phyloP scores from a whole-genome alignment of 1,140 invertebrate species.

The Drosophila novamexicana region DNA sequence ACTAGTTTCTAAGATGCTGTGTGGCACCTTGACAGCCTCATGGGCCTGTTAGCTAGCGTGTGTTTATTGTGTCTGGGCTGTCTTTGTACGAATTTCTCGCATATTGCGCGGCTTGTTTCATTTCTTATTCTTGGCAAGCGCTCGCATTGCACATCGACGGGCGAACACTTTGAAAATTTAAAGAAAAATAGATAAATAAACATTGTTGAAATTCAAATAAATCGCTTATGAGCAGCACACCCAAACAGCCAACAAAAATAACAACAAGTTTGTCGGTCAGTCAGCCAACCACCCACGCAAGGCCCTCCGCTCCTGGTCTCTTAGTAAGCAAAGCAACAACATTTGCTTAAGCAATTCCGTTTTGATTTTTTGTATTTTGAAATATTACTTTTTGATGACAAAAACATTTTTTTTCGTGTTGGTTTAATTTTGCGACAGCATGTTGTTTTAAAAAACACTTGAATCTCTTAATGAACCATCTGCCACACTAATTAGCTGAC shows the following conservation, averaged over 20 bases:
- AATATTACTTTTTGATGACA: slow-evolving; percentile 39
- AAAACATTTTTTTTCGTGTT: too few relatives aligned
- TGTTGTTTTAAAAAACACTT: slow-evolving; percentile 37
- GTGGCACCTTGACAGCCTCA: slow-evolving; percentile 28
- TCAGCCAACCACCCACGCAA: slow-evolving; percentile 49
- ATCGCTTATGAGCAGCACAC: slow-evolving; percentile 53
- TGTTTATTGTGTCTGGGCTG: slow-evolving; percentile 58
- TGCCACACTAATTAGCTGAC: slow-evolving; percentile 35
- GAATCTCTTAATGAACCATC: slow-evolving; percentile 29
- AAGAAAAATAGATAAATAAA: slow-evolving; percentile 79
- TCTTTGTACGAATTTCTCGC: slow-evolving; percentile 53
- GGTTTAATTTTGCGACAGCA: slow-evolving; percentile 22
- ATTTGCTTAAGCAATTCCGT: slow-evolving; percentile 52
- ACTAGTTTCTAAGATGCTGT: slow-evolving; percentile 14
- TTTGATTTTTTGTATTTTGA: slow-evolving; percentile 25
- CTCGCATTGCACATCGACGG: slow-evolving; percentile 17
- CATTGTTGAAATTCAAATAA: slow-evolving; percentile 68
- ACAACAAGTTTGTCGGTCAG: slow-evolving; percentile 42
- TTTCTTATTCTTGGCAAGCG: slow-evolving; percentile 68
- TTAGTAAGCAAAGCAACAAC: slow-evolving; percentile 42
- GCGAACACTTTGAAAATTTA: slow-evolving; percentile 50
- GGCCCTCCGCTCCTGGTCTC: slow-evolving; percentile 17
- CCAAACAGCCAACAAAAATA: slow-evolving; percentile 29
- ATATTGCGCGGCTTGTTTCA: slow-evolving; percentile 60
- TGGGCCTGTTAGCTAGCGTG: not conserved